Base-by-base conservation (phyloP, 2,113 vertebrate genomes). In the Rhadina sibilatrix region DNA sequence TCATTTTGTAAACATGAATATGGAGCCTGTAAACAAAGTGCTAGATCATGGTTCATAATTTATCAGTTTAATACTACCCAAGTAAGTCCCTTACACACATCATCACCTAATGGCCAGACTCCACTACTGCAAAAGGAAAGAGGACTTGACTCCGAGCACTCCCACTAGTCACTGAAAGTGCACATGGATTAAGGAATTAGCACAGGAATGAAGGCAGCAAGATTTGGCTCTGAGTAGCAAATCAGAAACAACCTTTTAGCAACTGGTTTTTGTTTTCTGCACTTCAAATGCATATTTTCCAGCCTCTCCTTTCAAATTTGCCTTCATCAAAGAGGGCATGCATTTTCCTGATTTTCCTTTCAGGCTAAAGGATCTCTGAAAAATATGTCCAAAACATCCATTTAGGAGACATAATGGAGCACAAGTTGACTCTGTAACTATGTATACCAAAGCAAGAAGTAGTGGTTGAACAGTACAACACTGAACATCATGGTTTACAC, bases 11-110 rank as follows among this genome's bases (percentile, higher is more conserved):
- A 97, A 96, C 96, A 60, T 59, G 61, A 74, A 93, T 44, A 89
- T 84, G 64, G 86, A 93, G 82, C 80, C 76, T 66, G 95, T 87
- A 91, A 94, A 96, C 95, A 86, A 92, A 92, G 95, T 87, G 90
- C 87, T 56, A 91, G 66, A 83, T 54, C 42, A 53, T 24, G 80
- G 65, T 78, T 69, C 47, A 10, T 31, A 37, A 87, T 93, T 20
- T 23, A 21, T 60, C 40, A 65, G 17, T 60, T 56, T 78, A 50
- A 9, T 33, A 40, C 28, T 69, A 15, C 53, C 53, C 27, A 35
- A 44, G 77, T 27, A 93, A 87, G n/a, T 13, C 28, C 40, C 35
- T 74, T 49, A 56, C 35, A 74, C 9, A 15, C 8, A 2, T 74
- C 57, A 44, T 65, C 57, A 81, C 50, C 53, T 75, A 57, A 28